Percentiles rank a stretch among this genome's conserved stretches.
These are phyloP conservation scores for Andrena praecox DNA, from an alignment of 2,888 invertebrate genomes.

Conservation along the genomic window DNA sequence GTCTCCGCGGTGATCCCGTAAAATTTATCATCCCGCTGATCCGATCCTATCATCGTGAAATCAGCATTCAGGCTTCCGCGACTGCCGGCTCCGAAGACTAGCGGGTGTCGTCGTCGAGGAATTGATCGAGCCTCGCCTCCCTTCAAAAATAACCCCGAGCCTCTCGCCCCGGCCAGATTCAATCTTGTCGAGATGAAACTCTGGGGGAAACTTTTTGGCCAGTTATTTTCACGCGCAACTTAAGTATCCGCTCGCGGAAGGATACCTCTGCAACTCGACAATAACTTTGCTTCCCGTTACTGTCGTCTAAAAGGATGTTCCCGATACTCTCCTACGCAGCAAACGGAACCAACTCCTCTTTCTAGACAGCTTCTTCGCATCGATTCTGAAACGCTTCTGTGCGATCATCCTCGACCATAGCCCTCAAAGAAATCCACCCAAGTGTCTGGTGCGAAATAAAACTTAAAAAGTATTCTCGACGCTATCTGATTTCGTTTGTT, in stretches of 20 bases:
- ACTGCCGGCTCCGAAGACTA: conserved; percentile 1
- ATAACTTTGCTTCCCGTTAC: not conserved
- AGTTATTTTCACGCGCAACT: conserved; percentile 10
- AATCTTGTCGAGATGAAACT: conserved; percentile 32
- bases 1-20: conserved; percentile 41
- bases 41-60: conserved; percentile 58
- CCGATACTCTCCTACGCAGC: not conserved
- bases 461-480: too few species aligned
- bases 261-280: not conserved
- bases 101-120: conserved; percentile 30
- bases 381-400: conserved; percentile 14
- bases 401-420: not conserved
- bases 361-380: conserved; percentile 9
- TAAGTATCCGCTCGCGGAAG: not conserved
- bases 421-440: not conserved
- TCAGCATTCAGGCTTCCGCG: conserved; percentile 33
- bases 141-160: conserved; percentile 23
- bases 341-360: not conserved
- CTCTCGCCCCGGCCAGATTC: conserved; percentile 10
- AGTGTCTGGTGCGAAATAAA: too few species aligned
- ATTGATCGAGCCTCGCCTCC: conserved; percentile 34
- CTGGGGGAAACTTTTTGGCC: not conserved
- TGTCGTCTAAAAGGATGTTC: not conserved
- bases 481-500: conserved; percentile 34
- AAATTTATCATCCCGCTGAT: conserved; percentile 57